phyloP scores from a whole-genome alignment of 1,140 invertebrate genomes.

The Macrobrachium rosenbergii region DNA sequence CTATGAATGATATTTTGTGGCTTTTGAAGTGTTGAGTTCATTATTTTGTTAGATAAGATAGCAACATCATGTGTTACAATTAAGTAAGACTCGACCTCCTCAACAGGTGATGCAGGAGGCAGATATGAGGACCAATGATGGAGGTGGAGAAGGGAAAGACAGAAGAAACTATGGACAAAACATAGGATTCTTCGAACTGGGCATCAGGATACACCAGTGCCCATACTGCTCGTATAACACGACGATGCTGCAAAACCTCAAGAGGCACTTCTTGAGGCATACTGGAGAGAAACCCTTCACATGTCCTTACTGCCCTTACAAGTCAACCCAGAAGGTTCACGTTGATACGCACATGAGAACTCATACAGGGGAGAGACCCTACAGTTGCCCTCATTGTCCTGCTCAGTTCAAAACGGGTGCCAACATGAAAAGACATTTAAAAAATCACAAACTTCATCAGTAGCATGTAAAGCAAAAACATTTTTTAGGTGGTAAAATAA shows the following conservation, averaged over 20 bases:
- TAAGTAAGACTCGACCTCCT: background rate
- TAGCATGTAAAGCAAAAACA: too few relatives aligned
- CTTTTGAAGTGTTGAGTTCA: too few relatives aligned
- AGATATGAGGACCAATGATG: too few relatives aligned
- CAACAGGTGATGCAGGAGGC: conserved; percentile 17
- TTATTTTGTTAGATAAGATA: too few relatives aligned
- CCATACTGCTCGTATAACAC: conserved; percentile 7
- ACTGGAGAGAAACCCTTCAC: conserved; percentile 20
- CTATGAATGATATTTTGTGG: background rate
- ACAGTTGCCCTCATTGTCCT: too few relatives aligned
- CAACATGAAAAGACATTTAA: too few relatives aligned
- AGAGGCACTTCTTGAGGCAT: conserved; percentile 11
- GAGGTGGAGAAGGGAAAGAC: background rate
- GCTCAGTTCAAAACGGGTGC: too few relatives aligned
- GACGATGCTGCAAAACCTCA: background rate
- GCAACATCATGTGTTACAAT: too few relatives aligned
- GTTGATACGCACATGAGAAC: conserved; percentile 81
- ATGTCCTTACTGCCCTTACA: conserved; percentile 31
- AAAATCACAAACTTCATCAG: too few relatives aligned
- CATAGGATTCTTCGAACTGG: too few relatives aligned
- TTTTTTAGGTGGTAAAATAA: too few relatives aligned
- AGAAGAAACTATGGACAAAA: background rate
- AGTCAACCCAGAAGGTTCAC: conserved; percentile 19
- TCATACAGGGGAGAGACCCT: conserved; percentile 77
- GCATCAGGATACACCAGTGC: conserved; percentile 6